A percentile compares a stretch with the other conserved stretches of the same genome.
phyloP scores from a whole-genome alignment of 1,140 invertebrate genomes.

The Elysia chlorotica region DNA sequence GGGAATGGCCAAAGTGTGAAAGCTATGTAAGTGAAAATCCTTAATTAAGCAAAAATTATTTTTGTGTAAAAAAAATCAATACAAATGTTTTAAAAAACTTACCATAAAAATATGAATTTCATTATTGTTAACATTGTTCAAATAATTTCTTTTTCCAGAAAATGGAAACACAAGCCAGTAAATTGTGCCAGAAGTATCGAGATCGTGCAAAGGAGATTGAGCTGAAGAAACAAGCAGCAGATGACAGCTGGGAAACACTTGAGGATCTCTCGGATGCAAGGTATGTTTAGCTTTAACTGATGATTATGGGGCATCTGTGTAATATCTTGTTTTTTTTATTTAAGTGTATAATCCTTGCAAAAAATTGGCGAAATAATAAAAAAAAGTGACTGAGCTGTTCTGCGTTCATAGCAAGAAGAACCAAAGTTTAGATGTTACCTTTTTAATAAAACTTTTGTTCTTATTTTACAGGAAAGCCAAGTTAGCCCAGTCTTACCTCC shows the following conservation, averaged over 20 bases:
- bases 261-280: conserved; percentile 67
- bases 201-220: conserved; percentile 91
- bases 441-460: conserved; percentile 5
- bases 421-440: not conserved
- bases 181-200: conserved; percentile 87
- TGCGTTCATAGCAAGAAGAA: not conserved
- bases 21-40: too few relatives aligned
- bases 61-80: not conserved
- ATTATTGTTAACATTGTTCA: not conserved
- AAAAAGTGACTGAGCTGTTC: too few relatives aligned
- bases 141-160: conserved; percentile 39
- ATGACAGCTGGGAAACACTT: conserved; percentile 90
- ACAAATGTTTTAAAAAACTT: not conserved
- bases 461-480: conserved; percentile 66
- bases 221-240: conserved; percentile 89
- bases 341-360: too few relatives aligned
- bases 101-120: not conserved
- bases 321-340: not conserved
- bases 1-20: too few relatives aligned
- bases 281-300: too few relatives aligned
- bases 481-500: conserved; percentile 89
- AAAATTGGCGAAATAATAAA: too few relatives aligned
- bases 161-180: conserved; percentile 48
- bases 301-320: too few relatives aligned
- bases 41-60: not conserved